Base-by-base conservation (phyloP, 1,140 invertebrate genomes). In the Acromyrmex heyeri region DNA sequence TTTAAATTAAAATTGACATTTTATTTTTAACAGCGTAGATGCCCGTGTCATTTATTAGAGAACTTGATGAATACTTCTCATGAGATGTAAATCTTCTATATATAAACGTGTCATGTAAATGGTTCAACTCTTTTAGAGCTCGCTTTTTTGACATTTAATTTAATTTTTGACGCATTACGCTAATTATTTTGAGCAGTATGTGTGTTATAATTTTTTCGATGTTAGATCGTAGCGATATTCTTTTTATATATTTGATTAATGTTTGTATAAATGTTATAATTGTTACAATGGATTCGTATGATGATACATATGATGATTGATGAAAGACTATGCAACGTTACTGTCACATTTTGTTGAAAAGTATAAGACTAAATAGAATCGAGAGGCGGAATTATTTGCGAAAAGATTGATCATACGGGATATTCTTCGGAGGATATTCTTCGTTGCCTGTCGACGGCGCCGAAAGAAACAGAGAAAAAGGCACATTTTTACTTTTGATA, bases 181-280 rank as follows among this genome's bases (percentile, higher is more conserved):
- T n/a, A 27, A 77, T 62, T 77, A 5, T 18, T 44, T 61, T 12
- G 34, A 27, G 8, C 57, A 38, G 7, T 34, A 75, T n/a, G 4
- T n/a, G 24, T 44, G 48, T n/a, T 30, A 77, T 24, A 48, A 18
- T 16, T 14, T 21, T 62, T 7, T n/a, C 16, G 3, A 3, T 18
- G 8, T 4, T n/a, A 38, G 48, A n/a, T 44, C 16, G 16, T 21
- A 44, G 2, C 1, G 8, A 27, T 14, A 30, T 7, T 30, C 24
- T 77, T 10, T 48, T 16, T 48, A 30, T 14, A 44, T 62, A 44
- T 77, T 64, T 77, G 30, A 59, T 73, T 50, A 76, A 76, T 38
- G 7, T 61, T 7, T 14, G 12, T 64, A 14, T 10, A 77, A 62
- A 64, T 62, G 1, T 34, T 30, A 18, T 24, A 62, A 77, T 62